Evolutionary conservation across 2,113 vertebrate species (phyloP), one percentile per base, ranked within the genome.

Genomic region (Myrmecobius fasciatus): DNA sequence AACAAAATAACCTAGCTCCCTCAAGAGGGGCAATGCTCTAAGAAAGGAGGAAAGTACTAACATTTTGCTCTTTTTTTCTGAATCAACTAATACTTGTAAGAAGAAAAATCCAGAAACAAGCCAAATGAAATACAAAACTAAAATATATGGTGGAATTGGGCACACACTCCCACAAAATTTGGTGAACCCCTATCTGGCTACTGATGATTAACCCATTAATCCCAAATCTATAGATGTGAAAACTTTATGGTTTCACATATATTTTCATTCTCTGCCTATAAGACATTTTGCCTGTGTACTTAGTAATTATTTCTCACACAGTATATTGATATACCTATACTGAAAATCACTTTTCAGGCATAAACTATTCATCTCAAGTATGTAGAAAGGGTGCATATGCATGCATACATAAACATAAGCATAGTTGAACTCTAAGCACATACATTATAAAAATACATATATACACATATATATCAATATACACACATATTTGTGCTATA

Each of bases 81-180:
- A 95, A 96, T 31, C 89, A 56, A 94, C 52, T 54, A 92, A 89
- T 3, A 93, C n/a, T 93, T 93, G 24, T 36, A 94, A 49, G 75
- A 94, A 89, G 60, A 25, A 67, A 36, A 53, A 25, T 25, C 17
- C 8, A 49, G 90, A 96, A 92, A 91, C 9, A 46, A 92, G 91
- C 48, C 91, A 96, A 95, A 53, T 51, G 52, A 94, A 89, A 92
- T 48, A 47, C 1, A 89, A 36, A 43, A 52, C 83, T 31, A 90
- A 28, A 48, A 49, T 49, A 90, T 31, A 11, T 26, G 25, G 28
- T 90, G 48, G 48, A 90, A 51, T 90, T 8, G 10, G 89, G 47
- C 28, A 1, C 8, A 49, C 25, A 12, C 46, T 14, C 25, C 5
- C 48, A 49, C 6, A 12, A 51, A 91, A 83, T 56, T 83, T 54